phyloP scores from a whole-genome alignment of 2,888 invertebrate species.

The Nymphalis urticae region DNA sequence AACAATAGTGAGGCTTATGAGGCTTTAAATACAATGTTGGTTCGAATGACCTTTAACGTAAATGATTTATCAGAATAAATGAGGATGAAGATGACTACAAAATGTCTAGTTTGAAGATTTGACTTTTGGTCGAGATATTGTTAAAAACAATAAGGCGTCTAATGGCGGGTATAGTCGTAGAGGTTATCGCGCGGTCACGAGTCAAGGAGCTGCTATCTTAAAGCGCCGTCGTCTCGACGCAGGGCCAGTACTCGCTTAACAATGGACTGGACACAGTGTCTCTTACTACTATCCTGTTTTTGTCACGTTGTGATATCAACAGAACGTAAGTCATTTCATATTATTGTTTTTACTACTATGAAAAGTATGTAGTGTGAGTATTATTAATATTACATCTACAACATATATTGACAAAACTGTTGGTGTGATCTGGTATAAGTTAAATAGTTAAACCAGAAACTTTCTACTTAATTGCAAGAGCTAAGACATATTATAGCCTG shows the following conservation, averaged over 20 bases:
- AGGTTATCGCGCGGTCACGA: constrained; percentile 5
- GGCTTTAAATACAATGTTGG: no score
- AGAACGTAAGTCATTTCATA: constrained; percentile 1
- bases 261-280: constrained; percentile 16
- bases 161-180: background rate
- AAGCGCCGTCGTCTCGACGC: background rate
- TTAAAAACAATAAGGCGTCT: background rate
- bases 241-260: background rate
- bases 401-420: no score
- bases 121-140: background rate
- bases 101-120: no score
- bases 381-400: background rate
- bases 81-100: no score
- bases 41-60: no score
- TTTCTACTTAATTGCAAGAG: background rate
- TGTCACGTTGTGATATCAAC: background rate
- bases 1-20: no score
- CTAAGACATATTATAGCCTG: no score
- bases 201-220: constrained; percentile 5
- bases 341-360: background rate
- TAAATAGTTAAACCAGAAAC: no score
- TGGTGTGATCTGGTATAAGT: background rate
- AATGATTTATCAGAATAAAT: no score
- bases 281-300: constrained; percentile 8
- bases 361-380: no score